Conservation (phyloP, 2,113 vertebrate genomes). For the Malurus elegans region DNA sequence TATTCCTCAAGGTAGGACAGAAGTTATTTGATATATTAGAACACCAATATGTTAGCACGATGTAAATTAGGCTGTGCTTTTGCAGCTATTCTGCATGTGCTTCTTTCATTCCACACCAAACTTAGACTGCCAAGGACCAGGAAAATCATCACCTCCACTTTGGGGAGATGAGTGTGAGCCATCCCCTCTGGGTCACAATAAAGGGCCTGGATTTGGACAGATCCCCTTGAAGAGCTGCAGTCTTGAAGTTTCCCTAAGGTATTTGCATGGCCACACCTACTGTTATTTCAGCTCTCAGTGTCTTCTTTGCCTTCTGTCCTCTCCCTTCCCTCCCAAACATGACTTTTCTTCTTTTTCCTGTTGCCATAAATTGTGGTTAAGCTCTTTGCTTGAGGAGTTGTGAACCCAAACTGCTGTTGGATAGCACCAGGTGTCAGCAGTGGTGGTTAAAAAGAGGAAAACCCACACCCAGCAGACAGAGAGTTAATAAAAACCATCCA, state of each 20-base stretch:
- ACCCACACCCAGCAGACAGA: slow-evolving; percentile 17
- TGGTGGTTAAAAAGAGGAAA: slow-evolving; percentile 60
- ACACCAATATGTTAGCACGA: not conserved
- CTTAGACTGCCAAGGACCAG: not conserved
- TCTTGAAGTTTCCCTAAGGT: not conserved
- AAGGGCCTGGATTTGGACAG: not conserved
- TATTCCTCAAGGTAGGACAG: not conserved
- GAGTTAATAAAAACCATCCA: slow-evolving; percentile 19
- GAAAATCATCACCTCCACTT: no score
- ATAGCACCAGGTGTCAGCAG: slow-evolving; percentile 45
- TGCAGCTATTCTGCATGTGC: not conserved
- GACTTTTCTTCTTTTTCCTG: slow-evolving; percentile 53
- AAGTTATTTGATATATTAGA: not conserved
- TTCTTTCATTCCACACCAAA: not conserved
- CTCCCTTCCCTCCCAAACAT: not conserved
- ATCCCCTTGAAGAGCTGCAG: not conserved
- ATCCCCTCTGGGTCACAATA: not conserved
- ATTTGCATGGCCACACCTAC: not conserved
- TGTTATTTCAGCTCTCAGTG: not conserved
- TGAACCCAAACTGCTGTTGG: slow-evolving; percentile 28
- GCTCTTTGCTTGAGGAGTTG: slow-evolving; percentile 11
- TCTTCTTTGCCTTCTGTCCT: slow-evolving; percentile 19
- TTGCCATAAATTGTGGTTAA: slow-evolving; percentile 64
- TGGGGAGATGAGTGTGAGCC: not conserved
- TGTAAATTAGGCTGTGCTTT: not conserved